Conservation (phyloP, 2,113 vertebrate genomes). For the Aegotheles bennettii region DNA sequence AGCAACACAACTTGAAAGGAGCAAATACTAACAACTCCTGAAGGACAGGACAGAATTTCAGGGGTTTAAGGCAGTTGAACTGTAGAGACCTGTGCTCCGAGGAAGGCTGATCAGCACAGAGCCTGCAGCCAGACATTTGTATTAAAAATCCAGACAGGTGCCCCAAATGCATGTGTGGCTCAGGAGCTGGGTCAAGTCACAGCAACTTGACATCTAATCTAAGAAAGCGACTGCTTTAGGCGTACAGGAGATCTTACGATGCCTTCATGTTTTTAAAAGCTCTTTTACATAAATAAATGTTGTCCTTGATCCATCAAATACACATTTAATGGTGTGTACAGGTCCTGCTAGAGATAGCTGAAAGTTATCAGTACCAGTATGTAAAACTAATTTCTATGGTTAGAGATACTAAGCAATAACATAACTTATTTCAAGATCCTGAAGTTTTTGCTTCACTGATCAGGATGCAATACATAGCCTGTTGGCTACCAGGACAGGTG, state of each 20-base stretch:
- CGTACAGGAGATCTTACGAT: not conserved
- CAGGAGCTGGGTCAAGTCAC: not conserved
- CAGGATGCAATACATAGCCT: not conserved
- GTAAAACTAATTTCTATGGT: too few species aligned
- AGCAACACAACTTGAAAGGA: not conserved
- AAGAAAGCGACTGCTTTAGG: not conserved
- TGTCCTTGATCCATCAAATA: not conserved
- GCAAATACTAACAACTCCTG: not conserved
- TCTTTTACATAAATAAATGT: not conserved
- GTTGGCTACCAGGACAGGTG: not conserved
- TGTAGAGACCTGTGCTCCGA: not conserved
- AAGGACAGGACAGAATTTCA: not conserved
- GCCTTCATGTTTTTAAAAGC: not conserved
- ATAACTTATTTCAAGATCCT: not conserved
- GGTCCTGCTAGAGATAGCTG: not conserved
- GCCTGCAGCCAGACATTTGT: not conserved
- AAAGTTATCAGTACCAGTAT: too few species aligned
- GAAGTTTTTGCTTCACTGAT: not conserved
- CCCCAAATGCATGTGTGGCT: not conserved
- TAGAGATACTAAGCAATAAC: not conserved
- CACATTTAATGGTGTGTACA: fast-evolving
- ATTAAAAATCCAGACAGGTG: not conserved
- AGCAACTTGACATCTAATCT: not conserved
- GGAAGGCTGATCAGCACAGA: not conserved
- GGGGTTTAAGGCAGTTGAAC: not conserved